Evolutionary conservation across 2,888 invertebrate genomes (phyloP).

Genomic region (Tetragonula carbonaria): DNA sequence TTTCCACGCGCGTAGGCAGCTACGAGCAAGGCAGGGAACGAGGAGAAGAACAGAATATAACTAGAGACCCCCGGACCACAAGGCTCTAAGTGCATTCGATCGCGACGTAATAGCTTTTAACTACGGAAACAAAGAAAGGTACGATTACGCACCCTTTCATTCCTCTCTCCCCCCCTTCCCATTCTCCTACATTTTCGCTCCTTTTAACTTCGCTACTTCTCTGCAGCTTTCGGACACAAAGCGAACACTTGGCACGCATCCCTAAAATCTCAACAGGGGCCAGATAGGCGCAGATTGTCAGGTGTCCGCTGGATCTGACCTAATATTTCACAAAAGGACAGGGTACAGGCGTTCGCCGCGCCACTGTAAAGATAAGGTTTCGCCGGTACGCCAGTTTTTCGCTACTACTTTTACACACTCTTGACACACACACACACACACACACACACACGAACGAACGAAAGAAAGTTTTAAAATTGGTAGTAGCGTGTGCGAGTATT

Average conservation of each 20-base stretch:
- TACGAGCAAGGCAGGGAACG: constrained; percentile 13
- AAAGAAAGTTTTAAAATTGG: background rate
- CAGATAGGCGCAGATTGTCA: constrained; percentile 47
- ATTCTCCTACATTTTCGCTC: constrained; percentile 28
- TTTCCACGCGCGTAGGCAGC: constrained; percentile 27
- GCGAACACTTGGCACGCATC: constrained; percentile 62
- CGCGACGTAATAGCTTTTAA: constrained; percentile 64
- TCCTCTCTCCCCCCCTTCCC: constrained; percentile 33
- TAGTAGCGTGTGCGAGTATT: background rate
- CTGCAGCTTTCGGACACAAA: constrained; percentile 53
- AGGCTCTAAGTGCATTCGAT: constrained; percentile 61
- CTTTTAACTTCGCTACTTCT: constrained; percentile 50
- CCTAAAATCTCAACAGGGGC: constrained; percentile 54
- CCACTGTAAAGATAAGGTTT: background rate
- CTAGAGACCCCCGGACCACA: constrained; percentile 26
- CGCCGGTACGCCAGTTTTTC: background rate
- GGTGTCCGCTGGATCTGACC: constrained; percentile 53
- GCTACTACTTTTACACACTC: background rate
- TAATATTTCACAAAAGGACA: constrained; percentile 41
- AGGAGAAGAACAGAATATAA: constrained; percentile 49
- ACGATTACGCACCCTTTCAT: constrained; percentile 56
- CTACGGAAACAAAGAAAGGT: constrained; percentile 65
- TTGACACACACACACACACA: background rate
- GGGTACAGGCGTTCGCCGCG: background rate
- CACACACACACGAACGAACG: background rate